These are phyloP conservation scores for Argopecten irradians DNA, from an alignment of 1,140 invertebrate species.

Conservation along the genomic window DNA sequence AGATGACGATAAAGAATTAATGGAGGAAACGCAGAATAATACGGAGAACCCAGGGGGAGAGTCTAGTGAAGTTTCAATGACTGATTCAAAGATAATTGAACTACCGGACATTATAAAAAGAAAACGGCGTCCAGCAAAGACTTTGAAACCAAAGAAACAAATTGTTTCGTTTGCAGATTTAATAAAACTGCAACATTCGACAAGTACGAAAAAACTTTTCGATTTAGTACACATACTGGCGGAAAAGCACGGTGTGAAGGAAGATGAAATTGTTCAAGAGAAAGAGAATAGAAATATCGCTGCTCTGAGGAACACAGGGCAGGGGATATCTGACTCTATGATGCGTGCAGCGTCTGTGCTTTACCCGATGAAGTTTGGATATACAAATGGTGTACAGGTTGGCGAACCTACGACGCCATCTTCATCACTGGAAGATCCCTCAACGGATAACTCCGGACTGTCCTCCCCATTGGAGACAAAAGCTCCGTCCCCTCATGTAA, in stretches of 20 bases:
- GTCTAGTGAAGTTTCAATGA: background rate
- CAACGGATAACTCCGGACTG: slow-evolving; percentile 1
- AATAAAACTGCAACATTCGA: slow-evolving; percentile 55
- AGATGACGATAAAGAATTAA: background rate
- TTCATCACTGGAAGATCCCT: slow-evolving; percentile 16
- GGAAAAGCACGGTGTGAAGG: slow-evolving; percentile 48
- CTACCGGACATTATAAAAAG: background rate
- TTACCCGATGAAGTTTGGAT: slow-evolving; percentile 54
- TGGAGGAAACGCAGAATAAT: background rate
- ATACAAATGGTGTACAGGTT: background rate
- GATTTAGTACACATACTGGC: slow-evolving; percentile 56
- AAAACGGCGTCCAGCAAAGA: background rate
- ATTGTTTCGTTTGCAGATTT: slow-evolving; percentile 57
- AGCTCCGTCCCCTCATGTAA: background rate
- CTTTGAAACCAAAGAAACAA: slow-evolving; percentile 39
- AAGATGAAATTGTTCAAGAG: slow-evolving; percentile 42
- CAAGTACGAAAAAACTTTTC: slow-evolving; percentile 57
- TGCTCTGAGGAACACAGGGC: slow-evolving; percentile 41
- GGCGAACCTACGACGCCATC: background rate
- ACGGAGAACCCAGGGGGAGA: background rate
- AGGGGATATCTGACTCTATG: slow-evolving; percentile 31
- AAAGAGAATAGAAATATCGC: slow-evolving; percentile 47
- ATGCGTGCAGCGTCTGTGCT: slow-evolving; percentile 43
- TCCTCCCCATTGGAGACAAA: background rate
- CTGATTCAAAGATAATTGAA: background rate